Percentiles rank a stretch among this genome's conserved stretches.
Evolutionary conservation across 2,888 invertebrate genomes (phyloP).

Genomic region (Andrena bicolor): DNA sequence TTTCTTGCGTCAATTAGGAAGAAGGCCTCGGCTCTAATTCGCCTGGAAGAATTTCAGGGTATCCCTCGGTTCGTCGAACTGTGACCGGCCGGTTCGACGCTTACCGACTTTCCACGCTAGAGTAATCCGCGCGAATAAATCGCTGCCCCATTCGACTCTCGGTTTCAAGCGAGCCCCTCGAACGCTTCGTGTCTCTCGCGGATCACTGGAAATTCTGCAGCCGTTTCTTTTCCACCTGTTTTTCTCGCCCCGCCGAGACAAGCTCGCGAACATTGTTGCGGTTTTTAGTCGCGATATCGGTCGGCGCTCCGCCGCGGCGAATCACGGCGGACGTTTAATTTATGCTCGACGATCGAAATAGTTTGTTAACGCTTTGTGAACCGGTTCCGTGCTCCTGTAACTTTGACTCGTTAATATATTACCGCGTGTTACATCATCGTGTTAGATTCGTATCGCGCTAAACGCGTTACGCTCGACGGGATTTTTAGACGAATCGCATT

Average conservation of each 20-base stretch:
- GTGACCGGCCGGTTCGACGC: slow-evolving; percentile 51
- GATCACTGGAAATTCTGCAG: background rate
- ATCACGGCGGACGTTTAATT: slow-evolving; percentile 21
- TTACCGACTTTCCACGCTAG: slow-evolving; percentile 62
- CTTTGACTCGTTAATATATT: slow-evolving; percentile 53
- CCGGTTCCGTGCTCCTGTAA: slow-evolving; percentile 39
- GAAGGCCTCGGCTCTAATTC: slow-evolving; percentile 13
- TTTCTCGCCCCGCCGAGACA: background rate
- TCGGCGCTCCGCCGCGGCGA: background rate
- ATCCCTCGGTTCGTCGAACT: slow-evolving; percentile 54
- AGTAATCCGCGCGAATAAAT: slow-evolving; percentile 48
- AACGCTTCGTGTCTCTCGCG: background rate
- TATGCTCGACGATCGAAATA: slow-evolving; percentile 45
- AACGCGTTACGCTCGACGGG: slow-evolving; percentile 51
- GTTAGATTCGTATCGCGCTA: slow-evolving; percentile 49
- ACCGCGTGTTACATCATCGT: slow-evolving; percentile 46
- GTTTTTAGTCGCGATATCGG: background rate
- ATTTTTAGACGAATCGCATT: slow-evolving; percentile 39
- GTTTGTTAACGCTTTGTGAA: slow-evolving; percentile 57
- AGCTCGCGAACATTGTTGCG: background rate
- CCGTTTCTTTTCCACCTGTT: background rate
- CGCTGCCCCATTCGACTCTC: slow-evolving; percentile 29
- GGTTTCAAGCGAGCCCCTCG: slow-evolving; percentile 38
- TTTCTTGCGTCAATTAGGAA: slow-evolving; percentile 23
- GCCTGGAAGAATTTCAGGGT: slow-evolving; percentile 32